Percentiles rank a stretch among this genome's conserved stretches.
Evolutionary conservation across 2,113 vertebrate species (phyloP).

Genomic region (Morone chrysops): DNA sequence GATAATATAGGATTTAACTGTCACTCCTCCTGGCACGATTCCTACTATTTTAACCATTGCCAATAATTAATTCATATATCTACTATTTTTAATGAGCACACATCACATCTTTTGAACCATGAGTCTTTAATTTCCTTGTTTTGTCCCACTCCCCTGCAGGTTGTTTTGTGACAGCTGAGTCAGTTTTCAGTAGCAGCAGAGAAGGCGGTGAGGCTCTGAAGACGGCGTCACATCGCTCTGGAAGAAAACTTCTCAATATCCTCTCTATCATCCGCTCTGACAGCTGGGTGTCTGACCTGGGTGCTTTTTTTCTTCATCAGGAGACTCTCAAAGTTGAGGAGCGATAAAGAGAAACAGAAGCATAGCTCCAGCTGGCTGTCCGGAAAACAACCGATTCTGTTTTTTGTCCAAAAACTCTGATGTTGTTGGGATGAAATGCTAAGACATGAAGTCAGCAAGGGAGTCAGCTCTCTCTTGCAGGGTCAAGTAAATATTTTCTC

Average conservation of each 20-base stretch:
- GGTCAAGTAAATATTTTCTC: background rate
- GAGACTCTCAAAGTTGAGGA: slow-evolving; percentile 6
- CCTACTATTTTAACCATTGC: background rate
- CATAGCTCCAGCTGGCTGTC: background rate
- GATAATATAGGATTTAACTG: background rate
- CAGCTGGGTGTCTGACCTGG: slow-evolving; percentile 32
- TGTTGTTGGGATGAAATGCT: background rate
- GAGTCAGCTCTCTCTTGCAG: background rate
- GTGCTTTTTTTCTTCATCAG: background rate
- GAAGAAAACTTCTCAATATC: slow-evolving; percentile 46
- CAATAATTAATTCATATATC: background rate
- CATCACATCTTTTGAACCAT: background rate
- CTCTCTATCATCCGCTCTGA: slow-evolving; percentile 27
- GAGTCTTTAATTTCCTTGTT: slow-evolving; percentile 29
- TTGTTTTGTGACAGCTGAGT: slow-evolving; percentile 48
- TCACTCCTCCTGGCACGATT: background rate
- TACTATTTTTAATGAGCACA: background rate
- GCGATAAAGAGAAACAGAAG: slow-evolving; percentile 8
- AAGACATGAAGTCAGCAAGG: background rate
- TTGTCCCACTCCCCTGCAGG: slow-evolving; percentile 53
- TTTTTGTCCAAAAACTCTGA: background rate
- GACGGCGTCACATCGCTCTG: slow-evolving; percentile 17
- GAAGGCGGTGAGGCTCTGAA: slow-evolving; percentile 14
- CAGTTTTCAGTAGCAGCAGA: slow-evolving; percentile 10
- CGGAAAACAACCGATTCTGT: background rate